Percentiles rank a stretch among this genome's conserved stretches.
Evolutionary conservation across 2,888 invertebrate genomes (phyloP).

Genomic region (Hirtodrosophila confusa): DNA sequence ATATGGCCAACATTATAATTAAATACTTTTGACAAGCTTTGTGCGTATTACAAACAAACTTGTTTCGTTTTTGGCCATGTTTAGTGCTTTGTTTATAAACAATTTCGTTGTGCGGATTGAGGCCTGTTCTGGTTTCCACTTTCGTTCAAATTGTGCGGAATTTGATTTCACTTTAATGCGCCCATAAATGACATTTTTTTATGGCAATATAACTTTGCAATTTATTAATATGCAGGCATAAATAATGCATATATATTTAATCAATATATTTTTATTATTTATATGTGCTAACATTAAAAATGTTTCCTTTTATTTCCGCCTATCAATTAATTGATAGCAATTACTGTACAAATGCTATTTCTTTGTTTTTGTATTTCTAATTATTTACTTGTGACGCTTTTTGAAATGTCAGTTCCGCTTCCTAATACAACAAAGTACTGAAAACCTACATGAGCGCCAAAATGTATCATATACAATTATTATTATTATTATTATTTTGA

Average conservation of each 20-base stretch:
- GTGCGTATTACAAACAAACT: conserved; percentile 21
- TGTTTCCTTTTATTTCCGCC: conserved; percentile 32
- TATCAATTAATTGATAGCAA: conserved; percentile 32
- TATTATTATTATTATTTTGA: conserved; percentile 52
- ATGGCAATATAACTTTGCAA: too few relatives aligned
- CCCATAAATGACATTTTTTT: too few relatives aligned
- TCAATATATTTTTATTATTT: too few relatives aligned
- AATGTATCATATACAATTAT: conserved; percentile 38
- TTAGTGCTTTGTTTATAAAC: not conserved
- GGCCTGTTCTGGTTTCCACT: too few relatives aligned
- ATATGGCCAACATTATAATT: conserved; percentile 28
- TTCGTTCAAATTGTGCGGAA: too few relatives aligned
- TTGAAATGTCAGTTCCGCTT: conserved; percentile 69
- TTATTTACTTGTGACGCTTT: conserved; percentile 48
- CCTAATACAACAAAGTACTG: conserved; percentile 60
- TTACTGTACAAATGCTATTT: conserved; percentile 9
- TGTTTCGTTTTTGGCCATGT: conserved; percentile 2
- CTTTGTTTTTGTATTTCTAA: conserved; percentile 16
- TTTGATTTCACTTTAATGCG: too few relatives aligned
- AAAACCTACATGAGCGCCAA: conserved; percentile 30
- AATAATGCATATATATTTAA: too few relatives aligned
- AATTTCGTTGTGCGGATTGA: not conserved
- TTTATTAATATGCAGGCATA: too few relatives aligned
- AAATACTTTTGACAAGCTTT: conserved; percentile 28
- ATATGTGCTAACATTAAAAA: not conserved